Base-by-base conservation (phyloP, 2,797 vertebrate species). In the Podarcis siculus region DNA sequence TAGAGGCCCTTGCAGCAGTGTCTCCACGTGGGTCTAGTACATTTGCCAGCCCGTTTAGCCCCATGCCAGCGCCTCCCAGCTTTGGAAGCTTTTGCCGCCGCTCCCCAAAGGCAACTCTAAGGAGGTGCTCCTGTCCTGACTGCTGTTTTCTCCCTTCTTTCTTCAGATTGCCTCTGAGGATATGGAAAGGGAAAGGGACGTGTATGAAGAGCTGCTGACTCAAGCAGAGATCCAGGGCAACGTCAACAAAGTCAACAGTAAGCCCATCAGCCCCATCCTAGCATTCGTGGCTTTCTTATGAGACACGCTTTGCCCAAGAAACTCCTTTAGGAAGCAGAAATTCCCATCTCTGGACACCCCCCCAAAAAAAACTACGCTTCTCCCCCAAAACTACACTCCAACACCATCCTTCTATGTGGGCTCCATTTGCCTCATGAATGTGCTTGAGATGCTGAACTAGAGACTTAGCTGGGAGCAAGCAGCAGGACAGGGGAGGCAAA, bases 141-240 rank as follows among this genome's bases (percentile, higher is more conserved):
- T 13, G 8, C 2, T 42, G 66, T 8, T 32, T 17, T 13, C n/a
- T 72, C 30, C 49, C 49, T 23, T 9, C 9, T 21, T 5, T 32
- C 7, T 93, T 94, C 95, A 99, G 97, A 97, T 98, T 91, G 89
- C 91, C 19, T 97, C 96, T 15, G 98, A 99, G 95, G 98, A 98
- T 37, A 82, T 97, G 0, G 98, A 98, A 0, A 97, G 97, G 69
- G 99, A 99, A 95, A 96, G 98, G 78, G 99, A 99, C 2, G 95
- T 98, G 45, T 99, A 99, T 58, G 99, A 99, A 64, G 99, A 99
- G 94, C 97, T 99, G 49, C 97, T 99, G 90, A 99, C 99, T 2
- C 99, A 99, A 92, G 99, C 99, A 71, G 99, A 99, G 92, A 99
- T 99, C 93, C 99, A 99, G 92, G 99, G 99, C 92, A 99, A 99